phyloP scores from a whole-genome alignment of 2,113 vertebrate genomes.

The Campylorhamphus procurvoides region DNA sequence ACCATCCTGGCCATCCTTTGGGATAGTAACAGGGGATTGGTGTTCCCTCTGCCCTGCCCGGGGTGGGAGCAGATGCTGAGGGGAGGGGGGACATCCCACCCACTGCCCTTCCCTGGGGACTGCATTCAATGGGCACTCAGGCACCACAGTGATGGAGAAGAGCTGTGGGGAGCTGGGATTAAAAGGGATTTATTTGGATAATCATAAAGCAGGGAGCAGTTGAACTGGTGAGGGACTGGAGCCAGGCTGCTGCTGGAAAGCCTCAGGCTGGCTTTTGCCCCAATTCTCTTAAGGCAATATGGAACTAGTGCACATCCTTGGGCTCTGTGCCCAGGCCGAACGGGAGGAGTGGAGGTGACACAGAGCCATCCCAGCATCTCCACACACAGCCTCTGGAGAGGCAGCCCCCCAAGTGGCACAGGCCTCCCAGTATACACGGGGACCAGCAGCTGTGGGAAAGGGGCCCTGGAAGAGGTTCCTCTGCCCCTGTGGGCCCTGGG shows the following conservation, averaged over 20 bases:
- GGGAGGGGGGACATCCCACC: background rate
- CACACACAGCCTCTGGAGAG: fast-evolving
- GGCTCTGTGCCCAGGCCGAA: background rate
- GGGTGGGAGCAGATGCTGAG: background rate
- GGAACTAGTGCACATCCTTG: background rate
- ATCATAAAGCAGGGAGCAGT: background rate
- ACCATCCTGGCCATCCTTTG: fast-evolving
- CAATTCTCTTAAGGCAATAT: background rate
- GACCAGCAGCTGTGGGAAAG: background rate
- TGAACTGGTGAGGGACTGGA: background rate
- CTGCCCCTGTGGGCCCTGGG: background rate
- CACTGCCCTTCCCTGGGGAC: background rate
- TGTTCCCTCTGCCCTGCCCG: background rate
- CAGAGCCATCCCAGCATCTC: background rate
- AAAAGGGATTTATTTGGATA: constrained; percentile 2
- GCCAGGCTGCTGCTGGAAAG: background rate
- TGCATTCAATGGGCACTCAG: background rate
- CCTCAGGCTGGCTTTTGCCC: background rate
- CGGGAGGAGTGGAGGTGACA: background rate
- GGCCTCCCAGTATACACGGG: fast-evolving
- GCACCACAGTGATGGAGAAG: background rate
- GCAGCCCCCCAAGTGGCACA: fast-evolving
- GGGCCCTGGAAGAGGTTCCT: background rate
- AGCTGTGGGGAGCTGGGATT: background rate
- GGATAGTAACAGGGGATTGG: background rate